Evolutionary conservation across 2,888 invertebrate species (phyloP).

Genomic region (Cheilosia vernalis): DNA sequence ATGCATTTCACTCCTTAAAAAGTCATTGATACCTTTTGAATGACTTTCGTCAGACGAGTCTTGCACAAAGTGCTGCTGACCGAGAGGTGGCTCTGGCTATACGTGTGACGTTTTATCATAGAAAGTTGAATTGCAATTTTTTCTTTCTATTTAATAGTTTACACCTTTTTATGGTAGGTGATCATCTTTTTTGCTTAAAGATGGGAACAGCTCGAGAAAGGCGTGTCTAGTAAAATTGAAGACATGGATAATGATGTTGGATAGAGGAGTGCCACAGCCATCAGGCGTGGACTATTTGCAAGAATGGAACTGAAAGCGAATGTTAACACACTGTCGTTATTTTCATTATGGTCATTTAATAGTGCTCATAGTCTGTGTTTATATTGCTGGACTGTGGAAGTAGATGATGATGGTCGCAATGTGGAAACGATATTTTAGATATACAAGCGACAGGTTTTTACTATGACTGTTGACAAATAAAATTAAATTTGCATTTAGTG

Average conservation of each 20-base stretch:
- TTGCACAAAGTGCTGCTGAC: constrained; percentile 20
- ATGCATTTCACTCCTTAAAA: constrained; percentile 69
- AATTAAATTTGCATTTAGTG: no score
- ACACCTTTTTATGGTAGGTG: constrained; percentile 15
- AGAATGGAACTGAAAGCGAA: constrained; percentile 25
- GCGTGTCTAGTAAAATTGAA: constrained; percentile 10
- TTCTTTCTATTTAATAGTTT: background rate
- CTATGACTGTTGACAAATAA: no score
- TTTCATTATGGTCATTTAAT: constrained; percentile 13
- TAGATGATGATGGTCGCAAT: no score
- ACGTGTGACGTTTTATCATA: background rate
- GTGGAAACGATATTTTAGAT: no score
- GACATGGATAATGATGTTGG: constrained; percentile 15
- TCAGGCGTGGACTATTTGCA: constrained; percentile 17
- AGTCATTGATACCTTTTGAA: constrained; percentile 62
- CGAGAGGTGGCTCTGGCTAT: background rate
- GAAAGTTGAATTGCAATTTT: constrained; percentile 25
- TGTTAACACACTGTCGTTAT: constrained; percentile 13
- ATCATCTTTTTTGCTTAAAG: constrained; percentile 4
- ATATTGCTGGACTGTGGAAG: no score
- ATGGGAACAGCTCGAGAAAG: background rate
- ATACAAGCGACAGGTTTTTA: no score
- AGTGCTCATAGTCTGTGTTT: background rate
- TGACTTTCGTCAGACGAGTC: constrained; percentile 45
- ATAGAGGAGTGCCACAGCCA: constrained; percentile 2